A percentile compares a stretch with the other conserved stretches of the same genome.
These are phyloP conservation scores for Cairina moschata DNA, from an alignment of 2,113 vertebrate species.

Conservation along the genomic window DNA sequence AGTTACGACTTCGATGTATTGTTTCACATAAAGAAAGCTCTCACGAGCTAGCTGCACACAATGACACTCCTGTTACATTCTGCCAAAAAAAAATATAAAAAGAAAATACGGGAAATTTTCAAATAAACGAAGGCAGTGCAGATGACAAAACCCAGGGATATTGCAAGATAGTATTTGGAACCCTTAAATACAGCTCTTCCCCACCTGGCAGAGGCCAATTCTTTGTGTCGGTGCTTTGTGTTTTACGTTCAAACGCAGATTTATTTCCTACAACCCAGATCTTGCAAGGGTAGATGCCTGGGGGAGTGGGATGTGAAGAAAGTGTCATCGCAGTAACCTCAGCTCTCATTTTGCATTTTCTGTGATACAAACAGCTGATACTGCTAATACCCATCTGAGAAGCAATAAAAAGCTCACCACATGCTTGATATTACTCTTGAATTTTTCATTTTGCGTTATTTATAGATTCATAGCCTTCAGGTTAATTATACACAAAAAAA, in stretches of 20 bases:
- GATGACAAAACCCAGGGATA: neutral
- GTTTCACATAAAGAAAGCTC: fast-evolving
- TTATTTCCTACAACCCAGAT: neutral
- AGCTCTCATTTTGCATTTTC: neutral
- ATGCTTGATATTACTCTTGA: fast-evolving
- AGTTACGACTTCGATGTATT: neutral
- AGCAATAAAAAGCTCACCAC: neutral
- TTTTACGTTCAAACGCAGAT: neutral
- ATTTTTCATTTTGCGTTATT: neutral
- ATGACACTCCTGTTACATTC: fast-evolving
- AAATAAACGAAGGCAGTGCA: neutral
- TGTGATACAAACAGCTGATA: neutral
- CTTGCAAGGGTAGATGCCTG: neutral
- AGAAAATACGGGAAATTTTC: neutral
- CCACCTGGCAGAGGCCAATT: neutral
- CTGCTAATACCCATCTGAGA: neutral
- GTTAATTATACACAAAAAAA: neutral
- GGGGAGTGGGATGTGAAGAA: neutral
- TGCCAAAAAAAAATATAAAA: neutral
- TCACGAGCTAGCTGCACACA: neutral
- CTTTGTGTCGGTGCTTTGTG: neutral
- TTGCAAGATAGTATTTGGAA: neutral
- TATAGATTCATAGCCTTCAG: neutral
- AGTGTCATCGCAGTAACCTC: neutral
- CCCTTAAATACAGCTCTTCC: neutral